Evolutionary conservation across 2,888 invertebrate genomes (phyloP).

Genomic region (Ditylenchus weischeri): DNA sequence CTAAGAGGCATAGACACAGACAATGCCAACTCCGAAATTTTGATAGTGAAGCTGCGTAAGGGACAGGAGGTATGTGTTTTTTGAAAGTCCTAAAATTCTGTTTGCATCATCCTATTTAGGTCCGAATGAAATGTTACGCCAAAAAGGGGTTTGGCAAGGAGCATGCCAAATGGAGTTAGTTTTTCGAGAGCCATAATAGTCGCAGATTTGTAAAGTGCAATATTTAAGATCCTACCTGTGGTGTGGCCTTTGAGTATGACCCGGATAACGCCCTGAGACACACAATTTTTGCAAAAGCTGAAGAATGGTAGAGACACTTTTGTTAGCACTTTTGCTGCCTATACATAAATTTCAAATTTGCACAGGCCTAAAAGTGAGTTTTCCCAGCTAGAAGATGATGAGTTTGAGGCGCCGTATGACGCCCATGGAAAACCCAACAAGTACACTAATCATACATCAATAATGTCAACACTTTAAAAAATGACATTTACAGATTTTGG

Average conservation of each 20-base stretch:
- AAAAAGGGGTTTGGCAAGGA: slow-evolving; percentile 80
- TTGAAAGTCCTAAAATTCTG: too few relatives aligned
- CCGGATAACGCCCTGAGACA: slow-evolving; percentile 95
- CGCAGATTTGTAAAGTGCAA: too few relatives aligned
- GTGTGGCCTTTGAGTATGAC: slow-evolving; percentile 97
- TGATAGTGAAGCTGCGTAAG: slow-evolving; percentile 72
- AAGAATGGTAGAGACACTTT: slow-evolving; percentile 61
- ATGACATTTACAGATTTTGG: slow-evolving; percentile 69
- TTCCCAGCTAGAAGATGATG: slow-evolving; percentile 70
- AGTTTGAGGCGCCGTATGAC: slow-evolving; percentile 85
- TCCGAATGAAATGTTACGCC: slow-evolving; percentile 31
- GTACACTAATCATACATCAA: too few relatives aligned
- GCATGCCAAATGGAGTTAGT: slow-evolving; percentile 89
- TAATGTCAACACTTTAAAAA: too few relatives aligned
- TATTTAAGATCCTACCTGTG: slow-evolving; percentile 78
- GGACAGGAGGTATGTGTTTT: slow-evolving; percentile 61
- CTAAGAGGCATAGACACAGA: slow-evolving; percentile 29
- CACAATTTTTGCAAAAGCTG: slow-evolving; percentile 67
- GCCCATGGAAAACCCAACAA: slow-evolving; percentile 90
- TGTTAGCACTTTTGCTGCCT: too few relatives aligned
- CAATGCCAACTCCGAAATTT: slow-evolving; percentile 64
- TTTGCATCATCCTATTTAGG: not conserved
- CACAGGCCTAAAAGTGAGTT: slow-evolving; percentile 26
- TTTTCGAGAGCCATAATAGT: too few relatives aligned
- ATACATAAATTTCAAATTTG: too few relatives aligned